Evolutionary conservation across 2,888 invertebrate species (phyloP).

Genomic region (Trichopria drosophilae): DNA sequence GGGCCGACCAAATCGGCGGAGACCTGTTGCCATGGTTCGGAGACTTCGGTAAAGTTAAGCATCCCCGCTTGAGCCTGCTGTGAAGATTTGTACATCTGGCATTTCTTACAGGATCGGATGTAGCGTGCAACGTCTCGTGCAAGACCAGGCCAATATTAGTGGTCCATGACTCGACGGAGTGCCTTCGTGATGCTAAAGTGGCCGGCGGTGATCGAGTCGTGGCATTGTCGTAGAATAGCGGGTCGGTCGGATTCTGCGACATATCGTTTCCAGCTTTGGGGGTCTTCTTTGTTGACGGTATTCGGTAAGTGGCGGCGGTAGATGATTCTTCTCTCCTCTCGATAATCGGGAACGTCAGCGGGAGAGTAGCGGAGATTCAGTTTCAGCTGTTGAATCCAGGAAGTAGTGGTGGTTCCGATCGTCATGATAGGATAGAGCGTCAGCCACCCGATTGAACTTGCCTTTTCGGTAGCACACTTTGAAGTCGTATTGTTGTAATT

Average conservation of each 20-base stretch:
- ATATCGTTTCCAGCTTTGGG: slow-evolving; percentile 19
- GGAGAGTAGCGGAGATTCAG: not conserved
- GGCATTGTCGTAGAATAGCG: slow-evolving; percentile 16
- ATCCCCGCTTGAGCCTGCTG: too few relatives aligned
- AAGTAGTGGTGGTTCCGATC: too few relatives aligned
- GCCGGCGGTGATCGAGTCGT: slow-evolving; percentile 31
- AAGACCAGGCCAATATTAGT: too few relatives aligned
- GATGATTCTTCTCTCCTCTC: not conserved
- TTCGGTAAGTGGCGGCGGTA: slow-evolving; percentile 1
- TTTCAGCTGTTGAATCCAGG: slow-evolving; percentile 5
- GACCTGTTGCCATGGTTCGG: too few relatives aligned
- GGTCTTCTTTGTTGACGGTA: not conserved
- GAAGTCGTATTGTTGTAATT: too few relatives aligned
- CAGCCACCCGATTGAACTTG: slow-evolving; percentile 12
- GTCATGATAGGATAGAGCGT: slow-evolving; percentile 22
- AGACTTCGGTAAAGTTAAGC: too few relatives aligned
- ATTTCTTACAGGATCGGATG: too few relatives aligned
- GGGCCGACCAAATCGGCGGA: too few relatives aligned
- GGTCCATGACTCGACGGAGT: too few relatives aligned
- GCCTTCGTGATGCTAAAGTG: slow-evolving; percentile 35
- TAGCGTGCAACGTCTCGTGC: too few relatives aligned
- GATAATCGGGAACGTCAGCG: not conserved
- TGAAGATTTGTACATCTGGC: too few relatives aligned
- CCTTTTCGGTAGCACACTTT: slow-evolving; percentile 17
- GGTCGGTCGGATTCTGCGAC: slow-evolving; percentile 13